Evolutionary conservation across 2,113 vertebrate species (phyloP).

Genomic region (Centrocercus urophasianus): DNA sequence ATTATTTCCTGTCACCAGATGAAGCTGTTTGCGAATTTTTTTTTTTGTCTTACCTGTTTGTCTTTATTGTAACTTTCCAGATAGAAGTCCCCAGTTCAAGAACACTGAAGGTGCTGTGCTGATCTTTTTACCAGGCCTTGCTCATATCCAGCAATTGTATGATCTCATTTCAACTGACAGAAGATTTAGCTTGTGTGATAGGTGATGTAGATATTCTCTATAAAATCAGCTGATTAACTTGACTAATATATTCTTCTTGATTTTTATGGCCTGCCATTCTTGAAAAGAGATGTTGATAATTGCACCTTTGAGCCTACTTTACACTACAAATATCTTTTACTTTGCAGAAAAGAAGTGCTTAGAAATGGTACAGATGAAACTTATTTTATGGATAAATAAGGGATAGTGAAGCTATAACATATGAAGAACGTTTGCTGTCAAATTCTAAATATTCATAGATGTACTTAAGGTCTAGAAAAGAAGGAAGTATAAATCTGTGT

Average conservation of each 20-base stretch:
- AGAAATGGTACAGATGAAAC: background rate
- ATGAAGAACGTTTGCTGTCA: background rate
- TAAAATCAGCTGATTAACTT: background rate
- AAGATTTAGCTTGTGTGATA: slow-evolving; percentile 87
- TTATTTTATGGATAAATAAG: background rate
- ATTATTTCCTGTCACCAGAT: background rate
- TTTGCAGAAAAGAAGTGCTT: background rate
- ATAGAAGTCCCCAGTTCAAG: slow-evolving; percentile 89
- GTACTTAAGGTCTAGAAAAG: background rate
- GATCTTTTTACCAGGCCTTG: slow-evolving; percentile 94
- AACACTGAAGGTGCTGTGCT: slow-evolving; percentile 89
- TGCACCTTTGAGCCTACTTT: background rate
- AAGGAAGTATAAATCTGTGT: background rate
- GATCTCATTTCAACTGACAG: slow-evolving; percentile 91
- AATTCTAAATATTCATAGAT: background rate
- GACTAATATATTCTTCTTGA: background rate
- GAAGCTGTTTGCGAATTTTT: background rate
- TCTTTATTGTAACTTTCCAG: slow-evolving; percentile 71
- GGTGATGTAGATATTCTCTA: slow-evolving; percentile 69
- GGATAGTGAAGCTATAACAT: background rate
- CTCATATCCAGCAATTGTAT: slow-evolving; percentile 94
- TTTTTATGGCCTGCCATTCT: background rate
- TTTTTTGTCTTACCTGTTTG: background rate
- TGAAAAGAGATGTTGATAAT: background rate
- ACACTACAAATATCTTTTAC: background rate